phyloP scores from a whole-genome alignment of 2,113 vertebrate genomes.

The zebrafish (Danio rerio) region DNA sequence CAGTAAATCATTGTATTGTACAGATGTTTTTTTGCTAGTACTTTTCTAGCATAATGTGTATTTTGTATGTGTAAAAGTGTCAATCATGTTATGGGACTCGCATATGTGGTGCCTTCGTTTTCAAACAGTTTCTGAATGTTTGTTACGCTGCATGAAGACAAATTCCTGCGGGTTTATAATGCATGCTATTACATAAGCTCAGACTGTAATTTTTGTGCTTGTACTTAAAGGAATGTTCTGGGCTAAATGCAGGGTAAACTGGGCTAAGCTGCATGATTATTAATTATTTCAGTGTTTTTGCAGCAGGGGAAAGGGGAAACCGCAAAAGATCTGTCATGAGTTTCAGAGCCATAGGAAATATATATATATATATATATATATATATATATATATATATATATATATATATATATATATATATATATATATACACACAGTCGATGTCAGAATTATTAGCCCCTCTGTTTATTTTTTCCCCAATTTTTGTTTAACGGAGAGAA shows the following conservation, averaged over 20 bases:
- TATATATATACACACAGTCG: no score
- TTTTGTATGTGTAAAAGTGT: background rate
- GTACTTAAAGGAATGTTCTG: background rate
- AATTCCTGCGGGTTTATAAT: background rate
- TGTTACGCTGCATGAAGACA: background rate
- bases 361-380: no score
- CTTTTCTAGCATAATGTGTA: background rate
- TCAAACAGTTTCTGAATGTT: background rate
- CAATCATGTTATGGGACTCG: background rate
- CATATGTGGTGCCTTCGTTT: constrained; percentile 1
- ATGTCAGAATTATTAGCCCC: no score
- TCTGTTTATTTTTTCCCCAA: no score
- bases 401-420: no score
- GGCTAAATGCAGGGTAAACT: background rate
- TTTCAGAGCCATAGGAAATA: background rate
- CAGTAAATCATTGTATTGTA: background rate
- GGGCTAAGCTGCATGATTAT: background rate
- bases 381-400: no score
- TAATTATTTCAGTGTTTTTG: background rate
- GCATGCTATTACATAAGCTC: background rate
- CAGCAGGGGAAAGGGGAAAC: no score
- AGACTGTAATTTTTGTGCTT: background rate
- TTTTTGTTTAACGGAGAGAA: no score
- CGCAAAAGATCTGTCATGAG: background rate
- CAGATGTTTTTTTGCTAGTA: background rate